Base-by-base conservation (phyloP, 2,797 vertebrate genomes). In the Triplophysa yarkandensis region DNA sequence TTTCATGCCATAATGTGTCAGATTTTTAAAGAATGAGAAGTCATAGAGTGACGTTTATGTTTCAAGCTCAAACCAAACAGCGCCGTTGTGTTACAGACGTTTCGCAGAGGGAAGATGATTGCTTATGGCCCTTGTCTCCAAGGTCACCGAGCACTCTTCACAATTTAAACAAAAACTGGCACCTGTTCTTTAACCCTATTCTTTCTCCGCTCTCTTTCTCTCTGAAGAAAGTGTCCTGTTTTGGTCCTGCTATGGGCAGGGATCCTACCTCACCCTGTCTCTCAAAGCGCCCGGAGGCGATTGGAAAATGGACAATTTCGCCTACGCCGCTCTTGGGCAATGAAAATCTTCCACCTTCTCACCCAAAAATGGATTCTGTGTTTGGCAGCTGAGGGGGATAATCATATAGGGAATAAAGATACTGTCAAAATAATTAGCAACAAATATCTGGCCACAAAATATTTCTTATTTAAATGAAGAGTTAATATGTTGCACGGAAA, bases 291-390 rank as follows among this genome's bases (percentile, higher is more conserved):
- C 85, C 32, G 57, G 74, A 85, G 88, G 84, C 76, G 86, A 82
- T 87, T 85, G 83, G 85, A 89, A 88, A 89, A 90, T 85, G 81
- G 82, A 83, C 69, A 83, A 85, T 87, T 88, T 82, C 83, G 85
- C 85, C 80, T 83, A 84, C 71, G 83, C 80, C 82, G 84, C 79
- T 83, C 82, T 80, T 83, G 83, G 62, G 68, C 85, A 84, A 85
- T 77, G 79, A 83, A 86, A 87, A 86, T 83, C 85, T 92, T 92
- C 90, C 86, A 90, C 80, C 83, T 89, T 82, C 77, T 83, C 81
- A 16, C 82, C 83, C 27, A 58, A 2, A 57, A 69, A 69, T 30
- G 6, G n/a, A 69, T 17, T 28, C 34, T 25, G 39, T 25, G 19
- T 54, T 25, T 4, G 19, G 65, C 14, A 10, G 21, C 14, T 68